Percentiles rank a stretch among this genome's conserved stretches.
phyloP scores from a whole-genome alignment of 2,888 invertebrate genomes.

The Anoplius nigerrimus region DNA sequence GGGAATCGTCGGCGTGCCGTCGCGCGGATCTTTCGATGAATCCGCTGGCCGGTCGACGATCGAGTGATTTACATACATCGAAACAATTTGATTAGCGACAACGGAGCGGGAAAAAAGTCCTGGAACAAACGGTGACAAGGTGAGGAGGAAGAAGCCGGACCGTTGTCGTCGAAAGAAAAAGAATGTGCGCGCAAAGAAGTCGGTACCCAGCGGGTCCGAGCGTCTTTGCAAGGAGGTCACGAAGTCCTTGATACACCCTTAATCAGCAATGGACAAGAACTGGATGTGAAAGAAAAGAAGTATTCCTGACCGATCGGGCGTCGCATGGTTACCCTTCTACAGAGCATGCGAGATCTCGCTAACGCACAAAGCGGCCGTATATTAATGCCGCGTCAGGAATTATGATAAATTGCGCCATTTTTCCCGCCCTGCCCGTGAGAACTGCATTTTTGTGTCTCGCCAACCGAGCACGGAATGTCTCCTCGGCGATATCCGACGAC shows the following conservation, averaged over 20 bases:
- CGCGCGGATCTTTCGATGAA: too few relatives aligned
- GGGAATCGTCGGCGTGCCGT: too few relatives aligned
- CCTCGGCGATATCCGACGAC: too few relatives aligned
- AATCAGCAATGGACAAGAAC: conserved; percentile 35
- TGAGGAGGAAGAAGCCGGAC: neutral
- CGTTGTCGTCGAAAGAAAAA: conserved; percentile 8
- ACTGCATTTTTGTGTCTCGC: too few relatives aligned
- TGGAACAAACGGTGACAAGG: too few relatives aligned
- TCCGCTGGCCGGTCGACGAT: too few relatives aligned
- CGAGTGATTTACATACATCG: too few relatives aligned
- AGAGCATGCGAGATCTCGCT: conserved; percentile 4
- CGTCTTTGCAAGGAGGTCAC: conserved; percentile 30
- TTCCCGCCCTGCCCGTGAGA: too few relatives aligned
- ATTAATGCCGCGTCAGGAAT: conserved; percentile 34
- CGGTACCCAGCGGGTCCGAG: neutral
- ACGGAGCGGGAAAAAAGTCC: too few relatives aligned
- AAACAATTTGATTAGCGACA: too few relatives aligned
- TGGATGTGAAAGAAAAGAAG: conserved; percentile 33
- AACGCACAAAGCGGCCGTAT: conserved; percentile 22
- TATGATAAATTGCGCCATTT: conserved; percentile 31
- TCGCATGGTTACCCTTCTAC: conserved; percentile 16
- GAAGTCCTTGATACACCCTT: conserved; percentile 37
- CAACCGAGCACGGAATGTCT: too few relatives aligned
- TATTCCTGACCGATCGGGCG: conserved; percentile 28
- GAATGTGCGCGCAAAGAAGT: conserved; percentile 7